Evolutionary conservation across 2,888 invertebrate genomes (phyloP).

Genomic region (Gastracanthus pulcherrimus): DNA sequence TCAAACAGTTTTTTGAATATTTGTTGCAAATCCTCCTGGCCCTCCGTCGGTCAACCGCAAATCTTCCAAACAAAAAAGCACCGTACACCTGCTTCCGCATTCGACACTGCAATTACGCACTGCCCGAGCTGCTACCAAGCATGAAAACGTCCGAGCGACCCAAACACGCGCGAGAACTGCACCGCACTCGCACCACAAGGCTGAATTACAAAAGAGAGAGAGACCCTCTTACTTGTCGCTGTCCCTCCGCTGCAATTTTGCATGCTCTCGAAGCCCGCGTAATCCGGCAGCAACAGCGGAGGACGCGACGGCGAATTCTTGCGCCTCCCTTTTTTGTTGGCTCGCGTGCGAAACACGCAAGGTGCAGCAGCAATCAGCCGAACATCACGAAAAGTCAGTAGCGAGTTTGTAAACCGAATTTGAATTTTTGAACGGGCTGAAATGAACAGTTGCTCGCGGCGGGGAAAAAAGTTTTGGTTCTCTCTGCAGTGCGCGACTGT

Average conservation of each 20-base stretch:
- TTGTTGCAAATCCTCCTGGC: no score
- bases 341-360: conserved; percentile 7
- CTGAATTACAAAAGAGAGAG: neutral
- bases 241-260: neutral
- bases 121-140: neutral
- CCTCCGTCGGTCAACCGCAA: neutral
- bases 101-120: neutral
- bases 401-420: conserved; percentile 42
- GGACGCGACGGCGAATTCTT: neutral
- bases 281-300: neutral
- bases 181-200: no score
- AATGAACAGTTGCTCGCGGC: neutral
- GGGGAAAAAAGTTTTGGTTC: neutral
- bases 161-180: no score
- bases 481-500: neutral
- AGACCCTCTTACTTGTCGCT: neutral
- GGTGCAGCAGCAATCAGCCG: conserved; percentile 42
- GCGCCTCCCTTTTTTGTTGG: conserved; percentile 1
- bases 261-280: neutral
- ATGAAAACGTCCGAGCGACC: neutral
- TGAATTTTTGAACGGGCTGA: conserved; percentile 44
- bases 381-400: neutral
- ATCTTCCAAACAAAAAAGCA: neutral
- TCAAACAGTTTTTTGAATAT: neutral
- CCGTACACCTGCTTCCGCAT: neutral